Evolutionary conservation across 2,888 invertebrate genomes (phyloP).

Genomic region (Lithophane ornitopus): DNA sequence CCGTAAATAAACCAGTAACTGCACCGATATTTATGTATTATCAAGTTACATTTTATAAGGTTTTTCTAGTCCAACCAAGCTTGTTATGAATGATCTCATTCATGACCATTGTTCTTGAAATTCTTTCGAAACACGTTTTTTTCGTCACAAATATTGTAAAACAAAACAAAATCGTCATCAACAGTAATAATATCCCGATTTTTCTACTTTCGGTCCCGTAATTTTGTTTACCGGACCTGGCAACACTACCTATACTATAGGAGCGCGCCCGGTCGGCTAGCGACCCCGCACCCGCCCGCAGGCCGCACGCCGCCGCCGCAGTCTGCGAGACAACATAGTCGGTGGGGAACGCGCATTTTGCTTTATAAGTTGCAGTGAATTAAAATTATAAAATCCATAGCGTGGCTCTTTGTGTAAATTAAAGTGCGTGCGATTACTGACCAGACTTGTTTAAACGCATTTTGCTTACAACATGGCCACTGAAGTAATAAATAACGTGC

Average conservation of each 20-base stretch:
- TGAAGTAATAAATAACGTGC: conserved; percentile 94
- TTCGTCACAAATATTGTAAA: no score
- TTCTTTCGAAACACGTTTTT: not conserved
- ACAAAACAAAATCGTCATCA: not conserved
- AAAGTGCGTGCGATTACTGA: conserved; percentile 55
- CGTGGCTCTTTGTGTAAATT: conserved; percentile 51
- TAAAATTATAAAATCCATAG: conserved; percentile 37
- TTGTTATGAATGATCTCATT: no score
- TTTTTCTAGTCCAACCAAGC: no score
- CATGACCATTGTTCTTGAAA: no score
- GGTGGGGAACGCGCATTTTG: conserved; percentile 38
- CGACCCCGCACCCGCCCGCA: conserved; percentile 6
- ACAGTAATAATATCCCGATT: not conserved
- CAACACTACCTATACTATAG: conserved; percentile 11
- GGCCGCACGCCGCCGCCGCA: conserved; percentile 14
- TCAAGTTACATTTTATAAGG: no score
- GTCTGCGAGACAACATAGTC: conserved; percentile 39
- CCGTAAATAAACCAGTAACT: no score
- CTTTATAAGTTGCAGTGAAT: conserved; percentile 44
- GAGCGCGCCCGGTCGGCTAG: conserved; percentile 13
- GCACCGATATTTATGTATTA: no score
- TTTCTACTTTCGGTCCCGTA: not conserved
- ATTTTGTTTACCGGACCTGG: not conserved
- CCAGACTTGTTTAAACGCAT: conserved; percentile 55
- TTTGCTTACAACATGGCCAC: conserved; percentile 92